Conservation (phyloP, 2,797 vertebrate species). For the Anabas testudineus region DNA sequence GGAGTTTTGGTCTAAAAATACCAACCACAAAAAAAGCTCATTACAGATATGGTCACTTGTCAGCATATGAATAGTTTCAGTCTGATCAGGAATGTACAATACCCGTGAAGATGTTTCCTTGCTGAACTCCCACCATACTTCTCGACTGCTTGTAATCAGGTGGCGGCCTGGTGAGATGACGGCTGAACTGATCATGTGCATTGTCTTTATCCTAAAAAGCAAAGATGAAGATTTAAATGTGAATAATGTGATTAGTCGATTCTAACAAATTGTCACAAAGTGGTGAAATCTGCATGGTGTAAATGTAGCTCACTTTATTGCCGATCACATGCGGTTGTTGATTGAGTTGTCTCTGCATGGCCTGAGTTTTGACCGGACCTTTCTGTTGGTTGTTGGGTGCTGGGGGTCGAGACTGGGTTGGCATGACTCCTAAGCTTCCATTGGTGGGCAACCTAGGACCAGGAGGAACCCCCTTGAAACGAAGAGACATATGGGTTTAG, state of each 20-base stretch:
- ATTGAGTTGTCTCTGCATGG: constrained; percentile 87
- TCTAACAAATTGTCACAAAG: neutral
- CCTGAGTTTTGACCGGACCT: constrained; percentile 86
- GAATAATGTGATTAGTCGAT: neutral
- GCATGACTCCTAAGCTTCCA: constrained; percentile 86
- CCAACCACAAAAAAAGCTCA: neutral
- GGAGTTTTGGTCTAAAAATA: constrained; percentile 81
- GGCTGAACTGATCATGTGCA: constrained; percentile 91
- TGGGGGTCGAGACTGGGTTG: constrained; percentile 84
- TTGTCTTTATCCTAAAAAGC: constrained; percentile 90
- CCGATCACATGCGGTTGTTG: constrained; percentile 88
- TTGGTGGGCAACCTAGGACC: constrained; percentile 88
- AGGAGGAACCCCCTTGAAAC: constrained; percentile 67
- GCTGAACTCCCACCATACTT: constrained; percentile 86
- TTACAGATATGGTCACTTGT: neutral
- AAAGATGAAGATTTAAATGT: constrained; percentile 19
- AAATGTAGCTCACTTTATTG: constrained; percentile 83
- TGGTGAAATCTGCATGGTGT: neutral
- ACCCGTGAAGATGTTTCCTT: constrained; percentile 89
- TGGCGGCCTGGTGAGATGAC: constrained; percentile 94
- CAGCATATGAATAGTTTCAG: neutral
- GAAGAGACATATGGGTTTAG: constrained; percentile 29
- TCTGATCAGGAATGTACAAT: constrained; percentile 26
- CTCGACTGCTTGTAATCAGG: constrained; percentile 97
- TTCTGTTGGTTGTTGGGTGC: constrained; percentile 85